Conservation (phyloP, 2,113 vertebrate genomes). For the Probosciger aterrimus region DNA sequence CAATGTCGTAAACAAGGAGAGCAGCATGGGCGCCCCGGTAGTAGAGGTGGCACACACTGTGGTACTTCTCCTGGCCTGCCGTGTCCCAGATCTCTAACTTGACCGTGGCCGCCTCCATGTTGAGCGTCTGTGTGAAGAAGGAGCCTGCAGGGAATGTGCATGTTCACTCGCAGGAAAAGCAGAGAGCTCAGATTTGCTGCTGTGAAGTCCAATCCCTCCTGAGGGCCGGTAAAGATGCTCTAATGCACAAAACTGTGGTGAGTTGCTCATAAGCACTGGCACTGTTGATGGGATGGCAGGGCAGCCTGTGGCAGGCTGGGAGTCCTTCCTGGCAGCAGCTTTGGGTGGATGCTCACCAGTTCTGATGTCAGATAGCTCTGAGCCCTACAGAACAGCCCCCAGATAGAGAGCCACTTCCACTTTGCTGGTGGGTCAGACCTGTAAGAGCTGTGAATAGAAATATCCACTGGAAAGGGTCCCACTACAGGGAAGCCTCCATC, state of each 20-base stretch:
- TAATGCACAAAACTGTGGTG: accelerated
- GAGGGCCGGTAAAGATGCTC: accelerated
- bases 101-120: slow-evolving; percentile 3
- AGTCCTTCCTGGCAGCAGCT: not conserved
- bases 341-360: no score
- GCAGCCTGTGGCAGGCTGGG: not conserved
- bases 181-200: not conserved
- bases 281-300: not conserved
- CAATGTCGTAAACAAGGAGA: slow-evolving; percentile 79
- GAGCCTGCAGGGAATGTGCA: slow-evolving; percentile 63
- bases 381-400: not conserved
- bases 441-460: not conserved
- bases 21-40: slow-evolving; percentile 73
- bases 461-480: not conserved
- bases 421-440: not conserved
- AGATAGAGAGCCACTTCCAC: not conserved
- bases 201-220: not conserved
- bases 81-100: slow-evolving; percentile 86
- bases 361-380: not conserved
- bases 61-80: slow-evolving; percentile 83
- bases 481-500: not conserved
- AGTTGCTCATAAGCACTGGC: not conserved
- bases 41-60: slow-evolving; percentile 81
- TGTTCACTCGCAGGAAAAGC: not conserved
- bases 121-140: slow-evolving; percentile 73